phyloP scores from a whole-genome alignment of 2,113 vertebrate genomes.

The Nesospiza acunhae region DNA sequence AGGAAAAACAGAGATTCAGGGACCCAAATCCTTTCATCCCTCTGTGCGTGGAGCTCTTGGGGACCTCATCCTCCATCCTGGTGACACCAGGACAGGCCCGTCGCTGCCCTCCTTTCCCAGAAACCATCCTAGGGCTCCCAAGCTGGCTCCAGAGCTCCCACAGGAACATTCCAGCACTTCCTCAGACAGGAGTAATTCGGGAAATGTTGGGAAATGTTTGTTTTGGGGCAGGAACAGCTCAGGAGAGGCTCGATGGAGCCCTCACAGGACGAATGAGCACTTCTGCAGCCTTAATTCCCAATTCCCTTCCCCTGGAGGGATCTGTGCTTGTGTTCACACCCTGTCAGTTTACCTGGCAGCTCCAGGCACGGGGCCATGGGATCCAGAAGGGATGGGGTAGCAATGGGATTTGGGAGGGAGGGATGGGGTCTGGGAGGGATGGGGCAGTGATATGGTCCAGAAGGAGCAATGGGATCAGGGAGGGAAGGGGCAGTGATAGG shows the following conservation, averaged over 20 bases:
- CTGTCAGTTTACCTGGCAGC: not conserved
- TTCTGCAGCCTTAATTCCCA: not conserved
- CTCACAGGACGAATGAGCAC: not conserved
- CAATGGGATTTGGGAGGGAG: not conserved
- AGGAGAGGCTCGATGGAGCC: not conserved
- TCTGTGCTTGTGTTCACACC: not conserved
- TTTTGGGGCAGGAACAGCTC: not conserved
- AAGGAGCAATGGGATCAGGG: not conserved
- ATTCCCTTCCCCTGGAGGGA: not conserved
- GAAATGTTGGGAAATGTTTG: not conserved
- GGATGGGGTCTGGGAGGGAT: not conserved
- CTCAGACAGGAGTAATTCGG: not conserved
- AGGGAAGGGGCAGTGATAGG: not conserved
- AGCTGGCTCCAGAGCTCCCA: not conserved
- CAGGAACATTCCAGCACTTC: fast-evolving
- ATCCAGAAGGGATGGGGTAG: not conserved
- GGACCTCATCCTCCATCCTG: not conserved
- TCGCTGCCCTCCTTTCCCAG: not conserved
- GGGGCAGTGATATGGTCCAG: not conserved
- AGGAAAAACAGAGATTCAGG: not conserved
- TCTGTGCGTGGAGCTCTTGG: no score
- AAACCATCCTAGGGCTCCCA: not conserved
- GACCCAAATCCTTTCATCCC: not conserved
- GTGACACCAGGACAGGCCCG: not conserved
- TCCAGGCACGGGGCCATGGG: not conserved